Percentiles rank a stretch among this genome's conserved stretches.
Conservation (phyloP, 2,888 invertebrate genomes). For the Torymus auratus region DNA sequence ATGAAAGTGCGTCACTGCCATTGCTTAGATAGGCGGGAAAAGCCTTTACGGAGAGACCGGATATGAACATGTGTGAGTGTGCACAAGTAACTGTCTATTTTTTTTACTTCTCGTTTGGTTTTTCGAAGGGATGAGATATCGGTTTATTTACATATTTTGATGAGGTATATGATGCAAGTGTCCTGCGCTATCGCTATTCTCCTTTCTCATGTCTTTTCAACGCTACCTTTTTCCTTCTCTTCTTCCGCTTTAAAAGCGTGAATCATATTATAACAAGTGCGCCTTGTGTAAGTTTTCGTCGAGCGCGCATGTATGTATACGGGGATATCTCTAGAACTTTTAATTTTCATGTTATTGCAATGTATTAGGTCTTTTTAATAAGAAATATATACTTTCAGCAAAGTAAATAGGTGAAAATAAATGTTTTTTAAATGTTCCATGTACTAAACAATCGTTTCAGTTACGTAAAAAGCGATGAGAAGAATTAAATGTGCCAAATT, state of each 20-base stretch:
- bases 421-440: no score
- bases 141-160: conserved; percentile 54
- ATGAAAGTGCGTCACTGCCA: conserved; percentile 44
- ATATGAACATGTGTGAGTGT: conserved; percentile 40
- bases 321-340: no score
- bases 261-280: conserved; percentile 68
- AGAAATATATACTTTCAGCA: no score
- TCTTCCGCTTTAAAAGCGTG: conserved; percentile 64
- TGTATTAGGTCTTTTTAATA: no score
- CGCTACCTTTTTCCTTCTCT: conserved; percentile 30
- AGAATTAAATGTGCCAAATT: no score
- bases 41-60: conserved; percentile 19
- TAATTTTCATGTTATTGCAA: no score
- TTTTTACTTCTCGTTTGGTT: neutral
- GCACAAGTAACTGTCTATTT: conserved; percentile 35
- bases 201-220: conserved; percentile 28
- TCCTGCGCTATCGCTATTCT: conserved; percentile 54
- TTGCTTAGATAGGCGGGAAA: neutral
- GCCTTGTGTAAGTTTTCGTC: conserved; percentile 18
- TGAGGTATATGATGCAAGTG: conserved; percentile 52
- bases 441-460: no score
- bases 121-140: conserved; percentile 30
- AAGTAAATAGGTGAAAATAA: no score
- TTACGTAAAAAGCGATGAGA: no score
- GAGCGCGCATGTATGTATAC: conserved; percentile 2